Conservation (phyloP, 2,797 vertebrate species). For the Uromys caudimaculatus region DNA sequence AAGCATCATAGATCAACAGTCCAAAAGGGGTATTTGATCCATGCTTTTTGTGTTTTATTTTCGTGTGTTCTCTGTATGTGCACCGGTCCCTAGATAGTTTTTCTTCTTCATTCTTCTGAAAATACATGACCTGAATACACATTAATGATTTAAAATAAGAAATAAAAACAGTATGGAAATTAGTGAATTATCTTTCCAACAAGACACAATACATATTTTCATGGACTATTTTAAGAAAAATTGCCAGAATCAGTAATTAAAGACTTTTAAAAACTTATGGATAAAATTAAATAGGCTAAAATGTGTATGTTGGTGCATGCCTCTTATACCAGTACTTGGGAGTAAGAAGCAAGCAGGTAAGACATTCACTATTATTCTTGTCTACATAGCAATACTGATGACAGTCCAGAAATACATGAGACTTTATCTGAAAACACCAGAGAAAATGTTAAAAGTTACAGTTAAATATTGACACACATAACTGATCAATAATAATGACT, state of each 20-base stretch:
- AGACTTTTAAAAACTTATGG: not conserved
- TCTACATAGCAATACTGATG: not conserved
- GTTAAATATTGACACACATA: conserved; percentile 40
- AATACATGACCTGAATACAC: not conserved
- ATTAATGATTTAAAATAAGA: not conserved
- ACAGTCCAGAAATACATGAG: not conserved
- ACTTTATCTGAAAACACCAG: not conserved
- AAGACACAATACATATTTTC: conserved; percentile 1
- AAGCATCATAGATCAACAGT: not conserved
- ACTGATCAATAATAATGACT: conserved; percentile 20
- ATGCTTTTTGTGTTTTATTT: not conserved
- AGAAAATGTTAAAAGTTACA: not conserved
- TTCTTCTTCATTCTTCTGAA: not conserved
- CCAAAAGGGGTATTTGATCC: not conserved
- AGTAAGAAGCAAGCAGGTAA: too few species aligned
- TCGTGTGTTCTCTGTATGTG: not conserved
- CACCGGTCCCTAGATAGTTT: not conserved
- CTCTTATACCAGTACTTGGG: not conserved
- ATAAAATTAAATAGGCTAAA: not conserved
- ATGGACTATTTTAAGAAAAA: not conserved
- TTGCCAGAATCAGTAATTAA: not conserved
- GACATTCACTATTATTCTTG: not conserved
- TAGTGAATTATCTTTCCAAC: not conserved
- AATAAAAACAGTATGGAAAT: not conserved
- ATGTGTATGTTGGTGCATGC: not conserved